Conservation (phyloP, 30 jellyfish, hydroid and myxozoan genomes). For the Cassiopea xamachana region DNA sequence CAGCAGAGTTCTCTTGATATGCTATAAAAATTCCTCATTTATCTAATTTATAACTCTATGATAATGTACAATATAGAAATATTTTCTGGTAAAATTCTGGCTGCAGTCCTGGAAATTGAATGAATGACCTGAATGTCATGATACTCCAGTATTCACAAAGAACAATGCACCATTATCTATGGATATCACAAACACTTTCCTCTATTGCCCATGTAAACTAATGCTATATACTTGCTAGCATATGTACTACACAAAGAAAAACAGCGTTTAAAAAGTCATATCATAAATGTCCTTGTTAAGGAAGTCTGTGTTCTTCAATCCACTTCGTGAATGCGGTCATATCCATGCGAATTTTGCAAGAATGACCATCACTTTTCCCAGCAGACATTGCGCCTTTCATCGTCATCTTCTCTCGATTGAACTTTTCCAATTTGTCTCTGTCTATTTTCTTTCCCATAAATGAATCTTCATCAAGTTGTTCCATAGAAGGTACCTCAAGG, state of each 20-base stretch:
- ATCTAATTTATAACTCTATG: neutral
- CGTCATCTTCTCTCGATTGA: neutral
- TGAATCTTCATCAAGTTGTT: neutral
- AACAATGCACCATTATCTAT: neutral
- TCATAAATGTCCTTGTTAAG: conserved; percentile 4
- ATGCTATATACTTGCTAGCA: neutral
- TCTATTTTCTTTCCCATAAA: conserved; percentile 14
- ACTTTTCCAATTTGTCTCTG: conserved; percentile 15
- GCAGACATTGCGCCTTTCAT: neutral
- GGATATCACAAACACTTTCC: neutral
- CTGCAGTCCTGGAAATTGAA: neutral
- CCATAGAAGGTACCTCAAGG: neutral
- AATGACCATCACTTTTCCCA: neutral
- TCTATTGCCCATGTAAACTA: neutral
- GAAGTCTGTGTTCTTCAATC: conserved; percentile 51
- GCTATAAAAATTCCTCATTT: neutral
- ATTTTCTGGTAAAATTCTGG: neutral
- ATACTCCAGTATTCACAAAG: neutral
- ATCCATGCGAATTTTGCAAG: conserved; percentile 48
- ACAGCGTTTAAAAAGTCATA: neutral
- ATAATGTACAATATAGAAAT: neutral
- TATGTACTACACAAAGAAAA: neutral
- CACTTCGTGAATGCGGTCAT: conserved; percentile 34
- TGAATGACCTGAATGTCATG: neutral
- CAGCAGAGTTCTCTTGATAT: neutral